Evolutionary conservation across 2,888 invertebrate genomes (phyloP).

Genomic region (Orthosia gracilis): DNA sequence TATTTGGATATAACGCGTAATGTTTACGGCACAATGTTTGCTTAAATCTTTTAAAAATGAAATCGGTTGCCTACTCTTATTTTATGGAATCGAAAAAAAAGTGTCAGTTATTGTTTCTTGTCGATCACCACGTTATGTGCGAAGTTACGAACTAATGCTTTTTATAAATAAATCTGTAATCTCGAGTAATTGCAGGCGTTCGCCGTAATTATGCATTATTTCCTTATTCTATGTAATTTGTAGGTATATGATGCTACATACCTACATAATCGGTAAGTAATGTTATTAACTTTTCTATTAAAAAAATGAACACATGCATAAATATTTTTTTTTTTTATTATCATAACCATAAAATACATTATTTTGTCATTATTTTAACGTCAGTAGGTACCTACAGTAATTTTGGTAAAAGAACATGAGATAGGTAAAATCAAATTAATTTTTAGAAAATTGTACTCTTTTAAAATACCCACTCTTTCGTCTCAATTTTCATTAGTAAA

Average conservation of each 20-base stretch:
- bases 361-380: background rate
- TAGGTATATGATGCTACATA: background rate
- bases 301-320: constrained; percentile 1
- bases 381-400: background rate
- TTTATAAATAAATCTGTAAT: constrained; percentile 5
- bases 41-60: no score
- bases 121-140: no score
- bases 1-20: no score
- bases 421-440: background rate
- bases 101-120: no score
- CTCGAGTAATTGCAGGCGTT: background rate
- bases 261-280: background rate
- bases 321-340: constrained; percentile 31
- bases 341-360: constrained; percentile 9
- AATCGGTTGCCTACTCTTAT: no score
- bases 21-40: no score
- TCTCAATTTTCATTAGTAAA: background rate
- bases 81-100: no score
- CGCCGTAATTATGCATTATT: background rate
- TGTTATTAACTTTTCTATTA: constrained; percentile 22
- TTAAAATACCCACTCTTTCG: background rate
- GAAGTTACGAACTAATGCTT: no score
- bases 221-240: constrained; percentile 2
- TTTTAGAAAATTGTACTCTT: background rate
- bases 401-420: constrained; percentile 6